These are phyloP conservation scores for Ochropleura plecta DNA, from an alignment of 2,888 invertebrate genomes.

Conservation along the genomic window DNA sequence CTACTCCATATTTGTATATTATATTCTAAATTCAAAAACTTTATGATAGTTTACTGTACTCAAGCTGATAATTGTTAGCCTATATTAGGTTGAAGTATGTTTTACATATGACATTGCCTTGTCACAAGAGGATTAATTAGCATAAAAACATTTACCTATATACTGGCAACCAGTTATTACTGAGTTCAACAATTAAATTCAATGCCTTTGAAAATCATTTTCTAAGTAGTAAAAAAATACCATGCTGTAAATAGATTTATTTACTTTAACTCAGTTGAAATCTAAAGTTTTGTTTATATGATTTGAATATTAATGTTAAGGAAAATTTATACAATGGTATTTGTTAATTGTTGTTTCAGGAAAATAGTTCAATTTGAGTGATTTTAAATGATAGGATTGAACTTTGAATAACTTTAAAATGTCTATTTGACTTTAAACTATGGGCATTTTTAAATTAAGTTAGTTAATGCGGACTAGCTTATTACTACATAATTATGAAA, in stretches of 20 bases:
- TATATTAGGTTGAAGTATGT: constrained; percentile 8
- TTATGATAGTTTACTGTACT: neutral
- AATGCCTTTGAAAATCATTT: constrained; percentile 26
- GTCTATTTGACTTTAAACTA: neutral
- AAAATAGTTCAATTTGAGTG: neutral
- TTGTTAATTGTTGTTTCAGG: neutral
- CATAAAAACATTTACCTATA: constrained; percentile 39
- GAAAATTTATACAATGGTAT: neutral
- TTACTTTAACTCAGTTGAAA: neutral
- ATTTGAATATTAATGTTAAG: neutral
- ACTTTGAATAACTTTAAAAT: neutral
- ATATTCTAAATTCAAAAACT: neutral
- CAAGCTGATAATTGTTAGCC: neutral
- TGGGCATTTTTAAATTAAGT: neutral
- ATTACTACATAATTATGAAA: neutral
- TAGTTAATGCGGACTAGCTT: no score
- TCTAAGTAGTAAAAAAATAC: constrained; percentile 5
- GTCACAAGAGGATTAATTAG: constrained; percentile 22
- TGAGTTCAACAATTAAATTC: constrained; percentile 6
- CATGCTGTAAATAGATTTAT: neutral
- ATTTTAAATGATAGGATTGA: neutral
- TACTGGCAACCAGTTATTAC: neutral
- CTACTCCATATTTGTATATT: neutral
- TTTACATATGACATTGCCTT: constrained; percentile 43
- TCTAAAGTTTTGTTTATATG: neutral